Evolutionary conservation across 2,113 vertebrate genomes (phyloP).

Genomic region (Gallinago undulata): DNA sequence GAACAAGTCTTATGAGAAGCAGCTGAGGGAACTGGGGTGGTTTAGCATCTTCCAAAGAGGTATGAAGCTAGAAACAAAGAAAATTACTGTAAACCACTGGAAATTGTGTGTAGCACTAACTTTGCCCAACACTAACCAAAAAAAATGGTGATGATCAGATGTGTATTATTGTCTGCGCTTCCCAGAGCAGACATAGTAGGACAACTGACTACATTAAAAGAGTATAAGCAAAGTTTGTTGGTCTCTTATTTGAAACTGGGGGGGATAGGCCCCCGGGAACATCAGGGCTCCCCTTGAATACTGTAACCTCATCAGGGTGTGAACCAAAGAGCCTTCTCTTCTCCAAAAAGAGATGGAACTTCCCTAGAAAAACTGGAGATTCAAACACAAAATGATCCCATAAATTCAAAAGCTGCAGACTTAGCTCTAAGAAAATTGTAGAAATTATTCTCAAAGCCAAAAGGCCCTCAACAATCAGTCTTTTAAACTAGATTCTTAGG

Average conservation of each 20-base stretch:
- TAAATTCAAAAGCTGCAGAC: not conserved
- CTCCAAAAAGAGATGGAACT: not conserved
- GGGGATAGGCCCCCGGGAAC: not conserved
- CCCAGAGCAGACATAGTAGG: not conserved
- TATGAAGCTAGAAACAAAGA: not conserved
- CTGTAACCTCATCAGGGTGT: not conserved
- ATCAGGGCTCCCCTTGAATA: not conserved
- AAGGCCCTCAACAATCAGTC: not conserved
- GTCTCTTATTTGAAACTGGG: not conserved
- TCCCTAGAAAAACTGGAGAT: not conserved
- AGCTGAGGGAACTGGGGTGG: not conserved
- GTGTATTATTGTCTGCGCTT: not conserved
- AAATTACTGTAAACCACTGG: not conserved
- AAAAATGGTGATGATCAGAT: rapidly evolving
- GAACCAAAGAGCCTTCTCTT: not conserved
- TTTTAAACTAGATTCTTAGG: not conserved
- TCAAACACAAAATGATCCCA: not conserved
- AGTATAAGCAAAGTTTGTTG: not conserved
- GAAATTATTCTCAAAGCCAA: not conserved
- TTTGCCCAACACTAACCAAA: not conserved
- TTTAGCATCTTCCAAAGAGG: not conserved
- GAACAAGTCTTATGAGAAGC: not conserved
- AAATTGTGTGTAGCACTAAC: not conserved
- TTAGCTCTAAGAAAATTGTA: not conserved
- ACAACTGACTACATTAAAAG: not conserved